Evolutionary conservation across 2,888 invertebrate genomes (phyloP).

Genomic region (Nudaria mundana): DNA sequence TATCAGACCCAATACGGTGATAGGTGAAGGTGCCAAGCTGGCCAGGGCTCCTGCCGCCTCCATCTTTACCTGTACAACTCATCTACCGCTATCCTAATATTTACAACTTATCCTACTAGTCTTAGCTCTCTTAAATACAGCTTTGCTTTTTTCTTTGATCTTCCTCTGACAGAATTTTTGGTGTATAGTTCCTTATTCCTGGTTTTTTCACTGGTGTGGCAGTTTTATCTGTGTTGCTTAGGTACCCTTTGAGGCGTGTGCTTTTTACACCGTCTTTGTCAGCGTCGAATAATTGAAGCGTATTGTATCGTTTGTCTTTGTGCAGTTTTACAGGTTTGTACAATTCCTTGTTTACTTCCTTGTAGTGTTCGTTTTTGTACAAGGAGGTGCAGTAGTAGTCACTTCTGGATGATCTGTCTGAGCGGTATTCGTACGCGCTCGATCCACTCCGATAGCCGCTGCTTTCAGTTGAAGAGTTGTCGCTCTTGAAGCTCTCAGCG

Average conservation of each 20-base stretch:
- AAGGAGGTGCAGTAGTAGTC: slow-evolving; percentile 71
- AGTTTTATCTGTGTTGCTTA: slow-evolving; percentile 70
- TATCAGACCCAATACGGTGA: slow-evolving; percentile 87
- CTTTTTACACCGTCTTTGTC: slow-evolving; percentile 62
- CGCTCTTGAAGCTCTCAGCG: slow-evolving; percentile 70
- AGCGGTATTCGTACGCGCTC: slow-evolving; percentile 67
- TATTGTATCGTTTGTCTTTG: slow-evolving; percentile 70
- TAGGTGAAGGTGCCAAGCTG: slow-evolving; percentile 82
- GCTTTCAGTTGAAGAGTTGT: slow-evolving; percentile 69
- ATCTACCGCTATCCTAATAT: slow-evolving; percentile 72
- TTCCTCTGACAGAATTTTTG: slow-evolving; percentile 84
- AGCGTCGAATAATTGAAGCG: slow-evolving; percentile 64
- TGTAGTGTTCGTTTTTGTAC: slow-evolving; percentile 77
- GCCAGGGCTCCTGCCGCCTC: slow-evolving; percentile 78
- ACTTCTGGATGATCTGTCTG: slow-evolving; percentile 63
- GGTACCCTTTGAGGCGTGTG: slow-evolving; percentile 57
- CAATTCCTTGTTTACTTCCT: slow-evolving; percentile 70
- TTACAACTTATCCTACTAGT: slow-evolving; percentile 73
- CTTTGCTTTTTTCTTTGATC: slow-evolving; percentile 80
- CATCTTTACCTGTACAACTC: slow-evolving; percentile 59
- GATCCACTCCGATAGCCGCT: slow-evolving; percentile 74
- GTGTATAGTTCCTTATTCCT: slow-evolving; percentile 86
- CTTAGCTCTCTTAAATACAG: slow-evolving; percentile 82
- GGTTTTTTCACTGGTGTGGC: slow-evolving; percentile 72
- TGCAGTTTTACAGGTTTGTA: slow-evolving; percentile 76